Base-by-base conservation (phyloP, 1,140 invertebrate genomes). In the Pachypsylla venusta region DNA sequence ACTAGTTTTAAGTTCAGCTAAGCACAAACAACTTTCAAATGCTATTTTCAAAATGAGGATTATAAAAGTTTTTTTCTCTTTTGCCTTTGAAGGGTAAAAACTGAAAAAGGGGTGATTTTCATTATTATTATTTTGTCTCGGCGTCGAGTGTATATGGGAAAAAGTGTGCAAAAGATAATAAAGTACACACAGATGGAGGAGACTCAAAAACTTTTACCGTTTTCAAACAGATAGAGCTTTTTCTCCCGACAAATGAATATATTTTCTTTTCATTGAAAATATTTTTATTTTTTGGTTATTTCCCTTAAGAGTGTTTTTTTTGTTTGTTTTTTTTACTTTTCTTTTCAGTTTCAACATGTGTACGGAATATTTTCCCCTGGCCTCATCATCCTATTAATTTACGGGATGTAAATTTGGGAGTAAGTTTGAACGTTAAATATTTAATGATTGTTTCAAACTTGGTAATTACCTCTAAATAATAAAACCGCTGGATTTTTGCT, bases 191-290 rank as follows among this genome's bases (percentile, higher is more conserved):
- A 48, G 7, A 48, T 19, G 42, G 42, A 7, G 42, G 30, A 10
- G 22, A 22, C 7, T 48, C 5, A n/a, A n/a, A 22, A 48, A 48
- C 7, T 48, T 48, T 48, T 22, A 3, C 4, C 5, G n/a, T 48
- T 48, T 19, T 48, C 42, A 19, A 48, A 48, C 42, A 48, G 42
- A 48, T 48, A 48, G 42, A 19, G 42, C 42, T 48, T 48, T 48
- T 4, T 48, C 16, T 19, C 22, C 7, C 42, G 16, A 7, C 42
- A 48, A n/a, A n/a, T n/a, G n/a, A n/a, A n/a, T n/a, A n/a, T n/a
- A n/a, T n/a, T n/a, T n/a, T n/a, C n/a, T n/a, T n/a, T n/a, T n/a
- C n/a, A n/a, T n/a, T n/a, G n/a, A n/a, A n/a, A n/a, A n/a, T n/a
- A n/a, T n/a, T n/a, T n/a, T n/a, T n/a, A n/a, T n/a, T n/a, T n/a